A percentile compares a stretch with the other conserved stretches of the same genome.
Conservation (phyloP, 2,888 invertebrate species). For the Seladonia tumulorum region DNA sequence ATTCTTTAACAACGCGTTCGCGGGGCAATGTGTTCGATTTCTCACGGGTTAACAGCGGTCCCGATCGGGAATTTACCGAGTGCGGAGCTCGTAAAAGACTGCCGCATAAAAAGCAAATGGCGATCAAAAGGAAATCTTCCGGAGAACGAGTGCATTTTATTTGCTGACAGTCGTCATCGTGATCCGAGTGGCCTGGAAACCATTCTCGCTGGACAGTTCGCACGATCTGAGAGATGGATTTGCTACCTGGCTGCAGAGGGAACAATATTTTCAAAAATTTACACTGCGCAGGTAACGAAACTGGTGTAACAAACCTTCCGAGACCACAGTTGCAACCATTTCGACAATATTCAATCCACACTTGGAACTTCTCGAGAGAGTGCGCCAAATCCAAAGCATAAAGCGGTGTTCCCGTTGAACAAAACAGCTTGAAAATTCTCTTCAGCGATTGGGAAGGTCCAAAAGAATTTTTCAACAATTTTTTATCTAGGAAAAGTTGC, state of each 20-base stretch:
- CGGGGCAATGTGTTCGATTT: constrained; percentile 7
- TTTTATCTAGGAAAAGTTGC: too few species aligned
- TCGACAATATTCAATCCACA: too few species aligned
- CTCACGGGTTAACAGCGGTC: constrained; percentile 4
- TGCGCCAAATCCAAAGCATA: too few species aligned
- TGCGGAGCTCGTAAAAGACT: constrained; percentile 47
- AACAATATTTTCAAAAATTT: background rate
- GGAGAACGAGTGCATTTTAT: constrained; percentile 30
- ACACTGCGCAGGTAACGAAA: background rate
- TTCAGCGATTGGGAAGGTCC: too few species aligned
- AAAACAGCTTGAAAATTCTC: too few species aligned
- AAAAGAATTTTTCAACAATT: too few species aligned
- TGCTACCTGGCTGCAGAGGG: background rate
- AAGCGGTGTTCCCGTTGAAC: too few species aligned
- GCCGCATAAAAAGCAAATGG: constrained; percentile 27
- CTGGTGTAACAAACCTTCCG: background rate
- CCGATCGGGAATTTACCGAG: constrained; percentile 46
- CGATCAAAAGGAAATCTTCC: constrained; percentile 9
- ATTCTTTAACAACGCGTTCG: background rate
- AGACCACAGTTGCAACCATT: too few species aligned
- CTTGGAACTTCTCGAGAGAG: too few species aligned
- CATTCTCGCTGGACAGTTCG: background rate
- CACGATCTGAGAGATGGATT: background rate
- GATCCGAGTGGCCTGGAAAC: constrained; percentile 24
- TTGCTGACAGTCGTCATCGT: constrained; percentile 35